Conservation (phyloP, 2,113 vertebrate genomes). For the Cyphomyrus plagiostoma region DNA sequence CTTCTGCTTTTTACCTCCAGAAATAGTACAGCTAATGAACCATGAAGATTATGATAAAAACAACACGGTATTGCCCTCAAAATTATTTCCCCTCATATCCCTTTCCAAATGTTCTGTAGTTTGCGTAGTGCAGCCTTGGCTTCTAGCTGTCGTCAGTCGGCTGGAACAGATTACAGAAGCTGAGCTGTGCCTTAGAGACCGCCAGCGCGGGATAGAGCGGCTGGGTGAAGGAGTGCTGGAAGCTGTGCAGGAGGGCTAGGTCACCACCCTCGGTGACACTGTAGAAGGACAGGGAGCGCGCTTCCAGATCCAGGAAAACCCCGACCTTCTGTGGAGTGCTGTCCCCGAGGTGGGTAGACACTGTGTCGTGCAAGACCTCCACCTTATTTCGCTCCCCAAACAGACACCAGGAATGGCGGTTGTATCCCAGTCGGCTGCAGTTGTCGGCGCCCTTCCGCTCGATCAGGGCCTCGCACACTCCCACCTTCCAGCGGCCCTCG, state of each 20-base stretch:
- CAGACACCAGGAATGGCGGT: conserved; percentile 63
- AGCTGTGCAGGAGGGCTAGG: conserved; percentile 55
- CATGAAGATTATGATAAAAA: background rate
- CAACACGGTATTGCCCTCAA: background rate
- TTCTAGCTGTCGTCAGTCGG: conserved; percentile 4
- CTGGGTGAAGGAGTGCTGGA: conserved; percentile 48
- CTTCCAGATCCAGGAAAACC: conserved; percentile 59
- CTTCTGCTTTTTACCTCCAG: background rate
- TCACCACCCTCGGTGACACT: conserved; percentile 54
- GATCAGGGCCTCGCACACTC: conserved; percentile 55
- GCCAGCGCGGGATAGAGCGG: conserved; percentile 64
- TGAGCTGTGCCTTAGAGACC: conserved; percentile 58
- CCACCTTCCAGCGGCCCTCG: conserved; percentile 66
- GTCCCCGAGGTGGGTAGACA: conserved; percentile 33
- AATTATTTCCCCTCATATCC: background rate
- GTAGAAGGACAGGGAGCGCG: conserved; percentile 60
- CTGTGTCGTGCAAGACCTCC: conserved; percentile 60
- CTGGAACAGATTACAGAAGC: conserved; percentile 51
- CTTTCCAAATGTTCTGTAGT: background rate
- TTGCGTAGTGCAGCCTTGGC: background rate
- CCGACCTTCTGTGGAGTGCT: conserved; percentile 48
- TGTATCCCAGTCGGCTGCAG: conserved; percentile 60
- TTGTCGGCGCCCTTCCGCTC: conserved; percentile 63
- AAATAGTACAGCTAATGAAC: background rate
- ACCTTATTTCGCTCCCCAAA: conserved; percentile 53